Percentiles rank a stretch among this genome's conserved stretches.
Conservation (phyloP, 2,797 vertebrate species). For the Dromococcyx pavoninus region DNA sequence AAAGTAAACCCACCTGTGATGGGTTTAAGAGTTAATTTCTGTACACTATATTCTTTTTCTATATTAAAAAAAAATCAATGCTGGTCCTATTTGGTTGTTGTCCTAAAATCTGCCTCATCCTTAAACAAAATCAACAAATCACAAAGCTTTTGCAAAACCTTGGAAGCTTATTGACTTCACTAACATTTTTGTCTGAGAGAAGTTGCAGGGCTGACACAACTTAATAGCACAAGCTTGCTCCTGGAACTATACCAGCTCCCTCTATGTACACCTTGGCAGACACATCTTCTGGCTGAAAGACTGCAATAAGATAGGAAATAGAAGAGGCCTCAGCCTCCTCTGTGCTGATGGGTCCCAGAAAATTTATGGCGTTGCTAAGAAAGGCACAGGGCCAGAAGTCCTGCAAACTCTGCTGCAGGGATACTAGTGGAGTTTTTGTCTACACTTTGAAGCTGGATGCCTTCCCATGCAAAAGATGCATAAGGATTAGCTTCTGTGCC, state of each 20-base stretch:
- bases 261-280: slow-evolving; percentile 19
- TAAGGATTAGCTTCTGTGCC: slow-evolving; percentile 14
- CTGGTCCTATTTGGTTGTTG: neutral
- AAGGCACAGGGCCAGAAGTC: neutral
- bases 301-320: neutral
- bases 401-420: neutral
- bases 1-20: neutral
- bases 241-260: slow-evolving; percentile 22
- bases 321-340: neutral
- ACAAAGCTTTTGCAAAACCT: neutral
- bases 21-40: neutral
- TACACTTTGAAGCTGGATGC: neutral
- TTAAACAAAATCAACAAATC: neutral
- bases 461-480: slow-evolving; percentile 8
- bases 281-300: slow-evolving; percentile 7
- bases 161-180: neutral
- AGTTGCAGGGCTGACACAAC: slow-evolving; percentile 24
- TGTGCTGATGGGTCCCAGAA: neutral
- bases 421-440: neutral
- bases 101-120: neutral
- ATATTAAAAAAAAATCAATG: neutral
- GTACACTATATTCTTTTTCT: neutral
- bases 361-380: neutral
- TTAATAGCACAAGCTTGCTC: neutral
- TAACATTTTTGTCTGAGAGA: neutral